Conservation (phyloP, 2,888 invertebrate genomes). For the Caenorhabditis macrosperma region DNA sequence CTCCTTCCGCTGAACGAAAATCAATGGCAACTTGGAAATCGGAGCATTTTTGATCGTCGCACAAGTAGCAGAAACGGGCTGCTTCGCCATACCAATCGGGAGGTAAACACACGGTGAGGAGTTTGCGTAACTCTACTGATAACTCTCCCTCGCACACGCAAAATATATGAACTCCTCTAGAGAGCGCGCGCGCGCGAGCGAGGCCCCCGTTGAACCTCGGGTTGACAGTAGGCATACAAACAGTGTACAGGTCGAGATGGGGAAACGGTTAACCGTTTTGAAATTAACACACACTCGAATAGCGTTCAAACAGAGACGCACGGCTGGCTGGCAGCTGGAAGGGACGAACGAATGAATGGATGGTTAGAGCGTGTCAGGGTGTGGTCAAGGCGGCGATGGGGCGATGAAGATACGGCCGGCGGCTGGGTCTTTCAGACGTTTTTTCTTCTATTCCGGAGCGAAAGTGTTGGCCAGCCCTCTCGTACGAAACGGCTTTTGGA, state of each 20-base stretch:
- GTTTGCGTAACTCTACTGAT: constrained; percentile 57
- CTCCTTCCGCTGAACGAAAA: not conserved
- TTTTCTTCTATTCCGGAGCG: not conserved
- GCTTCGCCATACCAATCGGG: constrained; percentile 18
- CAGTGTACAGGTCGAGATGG: constrained; percentile 36
- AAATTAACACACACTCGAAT: constrained; percentile 56
- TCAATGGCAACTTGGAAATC: not conserved
- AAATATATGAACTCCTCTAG: constrained; percentile 48
- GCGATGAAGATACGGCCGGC: constrained; percentile 2
- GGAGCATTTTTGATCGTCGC: constrained; percentile 35
- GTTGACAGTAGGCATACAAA: constrained; percentile 50
- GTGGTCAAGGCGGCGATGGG: constrained; percentile 38
- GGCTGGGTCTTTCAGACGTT: constrained; percentile 41
- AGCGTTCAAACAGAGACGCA: constrained; percentile 37
- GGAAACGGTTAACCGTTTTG: constrained; percentile 30
- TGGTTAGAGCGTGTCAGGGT: constrained; percentile 43
- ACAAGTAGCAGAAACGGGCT: constrained; percentile 42
- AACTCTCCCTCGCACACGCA: constrained; percentile 18
- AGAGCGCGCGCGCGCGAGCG: constrained; percentile 7
- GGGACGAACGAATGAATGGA: constrained; percentile 21
- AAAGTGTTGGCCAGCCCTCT: constrained; percentile 10
- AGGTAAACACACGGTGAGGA: constrained; percentile 38
- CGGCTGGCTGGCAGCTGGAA: not conserved
- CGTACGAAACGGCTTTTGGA: not conserved
- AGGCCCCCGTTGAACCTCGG: constrained; percentile 34